Percentiles rank a stretch among this genome's conserved stretches.
Conservation (phyloP, 2,888 invertebrate genomes). For the Phoenoteleia sp. region DNA sequence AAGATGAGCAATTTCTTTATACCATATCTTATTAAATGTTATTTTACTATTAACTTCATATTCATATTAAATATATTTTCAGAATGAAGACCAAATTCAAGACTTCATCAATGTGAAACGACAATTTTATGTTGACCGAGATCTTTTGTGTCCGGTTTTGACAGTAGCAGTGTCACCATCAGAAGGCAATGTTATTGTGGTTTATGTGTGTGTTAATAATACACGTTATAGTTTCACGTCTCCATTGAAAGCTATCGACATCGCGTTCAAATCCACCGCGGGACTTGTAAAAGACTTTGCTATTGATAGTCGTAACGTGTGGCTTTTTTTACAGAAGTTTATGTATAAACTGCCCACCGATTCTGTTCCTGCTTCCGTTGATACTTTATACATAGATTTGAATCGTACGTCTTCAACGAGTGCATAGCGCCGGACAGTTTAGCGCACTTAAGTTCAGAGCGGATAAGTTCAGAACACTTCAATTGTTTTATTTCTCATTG, state of each 20-base stretch:
- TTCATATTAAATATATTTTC: conserved; percentile 5
- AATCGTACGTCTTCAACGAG: too few species aligned
- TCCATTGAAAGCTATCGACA: conserved; percentile 6
- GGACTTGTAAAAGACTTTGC: neutral
- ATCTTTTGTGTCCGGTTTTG: conserved; percentile 4
- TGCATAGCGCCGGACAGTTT: too few species aligned
- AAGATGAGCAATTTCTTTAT: neutral
- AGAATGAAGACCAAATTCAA: conserved; percentile 7
- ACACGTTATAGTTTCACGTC: neutral
- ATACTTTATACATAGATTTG: conserved; percentile 25
- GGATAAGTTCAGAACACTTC: too few species aligned
- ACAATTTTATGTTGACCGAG: neutral
- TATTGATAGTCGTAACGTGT: conserved; percentile 12
- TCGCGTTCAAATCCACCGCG: neutral
- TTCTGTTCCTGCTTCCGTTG: neutral
- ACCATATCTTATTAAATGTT: neutral
- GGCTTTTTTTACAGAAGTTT: conserved; percentile 25
- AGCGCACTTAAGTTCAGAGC: too few species aligned
- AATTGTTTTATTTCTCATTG: too few species aligned
- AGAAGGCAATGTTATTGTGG: neutral
- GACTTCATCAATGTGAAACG: neutral
- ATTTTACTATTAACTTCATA: neutral
- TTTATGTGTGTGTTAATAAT: conserved; percentile 5
- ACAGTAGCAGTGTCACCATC: neutral
- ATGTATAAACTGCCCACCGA: neutral